phyloP scores from a whole-genome alignment of 2,113 vertebrate species.

The Polypterus bichir region DNA sequence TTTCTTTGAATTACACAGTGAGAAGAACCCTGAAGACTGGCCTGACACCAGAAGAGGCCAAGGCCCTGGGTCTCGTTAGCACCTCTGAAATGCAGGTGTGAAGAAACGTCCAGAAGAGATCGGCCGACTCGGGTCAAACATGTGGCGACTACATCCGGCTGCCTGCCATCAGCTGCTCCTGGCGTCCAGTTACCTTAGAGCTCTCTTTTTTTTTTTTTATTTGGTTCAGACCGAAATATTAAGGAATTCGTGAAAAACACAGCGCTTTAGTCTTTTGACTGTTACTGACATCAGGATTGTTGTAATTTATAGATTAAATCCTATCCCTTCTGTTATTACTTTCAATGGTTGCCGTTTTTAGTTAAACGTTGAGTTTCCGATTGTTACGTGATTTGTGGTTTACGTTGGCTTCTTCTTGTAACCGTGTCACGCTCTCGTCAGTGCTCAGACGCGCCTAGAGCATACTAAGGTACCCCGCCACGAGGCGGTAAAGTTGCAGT shows the following conservation, averaged over 20 bases:
- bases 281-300: conserved; percentile 18
- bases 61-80: conserved; percentile 76
- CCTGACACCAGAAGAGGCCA: conserved; percentile 84
- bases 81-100: conserved; percentile 87
- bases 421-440: conserved; percentile 33
- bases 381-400: conserved; percentile 30
- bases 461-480: conserved; percentile 26
- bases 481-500: background rate
- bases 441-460: conserved; percentile 31
- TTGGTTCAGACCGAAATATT: background rate
- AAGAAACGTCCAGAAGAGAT: conserved; percentile 27
- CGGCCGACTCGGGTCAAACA: conserved; percentile 20
- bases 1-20: conserved; percentile 45
- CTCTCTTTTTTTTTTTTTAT: conserved; percentile 13
- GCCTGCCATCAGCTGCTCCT: conserved; percentile 34
- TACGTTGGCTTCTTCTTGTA: conserved; percentile 33
- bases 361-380: conserved; percentile 17
- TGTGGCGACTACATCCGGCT: conserved; percentile 24
- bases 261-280: background rate
- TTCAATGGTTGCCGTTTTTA: conserved; percentile 15
- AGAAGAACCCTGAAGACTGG: conserved; percentile 87
- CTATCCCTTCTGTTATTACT: conserved; percentile 15
- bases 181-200: conserved; percentile 15
- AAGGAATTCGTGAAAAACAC: too few relatives aligned
- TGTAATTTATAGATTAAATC: conserved; percentile 16